Evolutionary conservation across 2,888 invertebrate genomes (phyloP).

Genomic region (Oscheius sp.): DNA sequence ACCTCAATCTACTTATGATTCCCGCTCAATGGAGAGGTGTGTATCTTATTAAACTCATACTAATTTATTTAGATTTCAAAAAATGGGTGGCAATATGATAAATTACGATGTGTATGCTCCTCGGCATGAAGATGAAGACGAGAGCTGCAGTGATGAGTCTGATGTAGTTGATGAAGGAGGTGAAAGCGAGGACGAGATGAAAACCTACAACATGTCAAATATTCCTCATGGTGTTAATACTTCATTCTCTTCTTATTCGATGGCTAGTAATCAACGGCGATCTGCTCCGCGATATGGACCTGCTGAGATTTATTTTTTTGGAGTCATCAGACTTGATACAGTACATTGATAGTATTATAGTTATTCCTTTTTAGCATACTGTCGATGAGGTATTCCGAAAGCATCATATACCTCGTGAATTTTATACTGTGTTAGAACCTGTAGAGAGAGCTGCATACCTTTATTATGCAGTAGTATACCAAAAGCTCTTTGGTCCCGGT

Average conservation of each 20-base stretch:
- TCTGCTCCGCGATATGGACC: background rate
- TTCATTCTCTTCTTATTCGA: slow-evolving; percentile 9
- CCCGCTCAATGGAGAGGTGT: slow-evolving; percentile 22
- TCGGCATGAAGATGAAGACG: slow-evolving; percentile 11
- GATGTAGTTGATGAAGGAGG: slow-evolving; percentile 29
- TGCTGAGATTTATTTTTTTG: slow-evolving; percentile 36
- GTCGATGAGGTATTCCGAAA: slow-evolving; percentile 13
- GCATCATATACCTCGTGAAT: slow-evolving; percentile 35
- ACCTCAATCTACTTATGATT: slow-evolving; percentile 30
- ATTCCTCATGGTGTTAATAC: background rate
- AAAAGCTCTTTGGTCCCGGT: slow-evolving; percentile 37
- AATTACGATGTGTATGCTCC: slow-evolving; percentile 19
- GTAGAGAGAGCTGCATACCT: slow-evolving; percentile 42
- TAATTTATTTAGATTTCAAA: slow-evolving; percentile 21
- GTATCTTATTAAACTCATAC: background rate
- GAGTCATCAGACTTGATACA: slow-evolving; percentile 37
- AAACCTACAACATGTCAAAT: slow-evolving; percentile 9
- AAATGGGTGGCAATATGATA: slow-evolving; percentile 5
- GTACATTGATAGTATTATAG: background rate
- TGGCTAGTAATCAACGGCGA: slow-evolving; percentile 3
- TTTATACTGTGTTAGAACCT: slow-evolving; percentile 34
- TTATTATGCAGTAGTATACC: slow-evolving; percentile 45
- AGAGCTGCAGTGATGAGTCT: slow-evolving; percentile 23
- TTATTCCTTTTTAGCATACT: slow-evolving; percentile 3
- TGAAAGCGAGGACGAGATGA: slow-evolving; percentile 47